A percentile compares a stretch with the other conserved stretches of the same genome.
Conservation (phyloP, 2,113 vertebrate genomes). For the Rhynchomys soricoides region DNA sequence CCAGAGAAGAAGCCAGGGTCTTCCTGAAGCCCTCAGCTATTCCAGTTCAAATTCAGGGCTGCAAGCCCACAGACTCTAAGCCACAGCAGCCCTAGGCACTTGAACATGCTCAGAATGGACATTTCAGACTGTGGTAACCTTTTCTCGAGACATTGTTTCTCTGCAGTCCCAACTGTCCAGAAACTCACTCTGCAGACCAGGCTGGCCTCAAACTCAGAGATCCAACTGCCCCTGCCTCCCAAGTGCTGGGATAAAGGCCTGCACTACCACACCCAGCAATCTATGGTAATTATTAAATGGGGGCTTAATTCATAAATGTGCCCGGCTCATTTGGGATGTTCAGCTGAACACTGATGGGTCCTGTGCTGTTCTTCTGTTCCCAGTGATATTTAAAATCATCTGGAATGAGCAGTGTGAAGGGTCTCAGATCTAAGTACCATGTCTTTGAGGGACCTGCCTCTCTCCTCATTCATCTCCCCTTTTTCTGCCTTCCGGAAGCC, state of each 20-base stretch:
- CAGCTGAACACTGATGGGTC: neutral
- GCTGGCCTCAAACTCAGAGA: neutral
- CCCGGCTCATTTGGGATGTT: neutral
- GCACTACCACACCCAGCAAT: neutral
- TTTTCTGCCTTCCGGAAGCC: neutral
- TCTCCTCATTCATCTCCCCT: neutral
- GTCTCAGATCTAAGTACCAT: neutral
- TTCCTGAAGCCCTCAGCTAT: neutral
- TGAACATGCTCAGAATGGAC: neutral
- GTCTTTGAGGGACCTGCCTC: neutral
- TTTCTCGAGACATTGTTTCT: neutral
- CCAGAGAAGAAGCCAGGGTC: neutral
- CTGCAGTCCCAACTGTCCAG: neutral
- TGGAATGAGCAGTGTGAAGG: neutral
- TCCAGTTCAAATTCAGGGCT: neutral
- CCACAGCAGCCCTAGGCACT: neutral
- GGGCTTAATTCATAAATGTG: conserved; percentile 19
- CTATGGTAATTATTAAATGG: conserved; percentile 1
- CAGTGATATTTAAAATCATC: neutral
- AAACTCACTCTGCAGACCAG: neutral
- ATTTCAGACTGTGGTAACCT: neutral
- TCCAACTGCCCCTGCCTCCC: neutral
- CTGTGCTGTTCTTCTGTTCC: neutral
- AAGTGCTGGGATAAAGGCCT: neutral
- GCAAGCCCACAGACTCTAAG: neutral